Evolutionary conservation across 2,113 vertebrate species (phyloP), one percentile per base, ranked within the genome.

Genomic region (Osmerus mordax): DNA sequence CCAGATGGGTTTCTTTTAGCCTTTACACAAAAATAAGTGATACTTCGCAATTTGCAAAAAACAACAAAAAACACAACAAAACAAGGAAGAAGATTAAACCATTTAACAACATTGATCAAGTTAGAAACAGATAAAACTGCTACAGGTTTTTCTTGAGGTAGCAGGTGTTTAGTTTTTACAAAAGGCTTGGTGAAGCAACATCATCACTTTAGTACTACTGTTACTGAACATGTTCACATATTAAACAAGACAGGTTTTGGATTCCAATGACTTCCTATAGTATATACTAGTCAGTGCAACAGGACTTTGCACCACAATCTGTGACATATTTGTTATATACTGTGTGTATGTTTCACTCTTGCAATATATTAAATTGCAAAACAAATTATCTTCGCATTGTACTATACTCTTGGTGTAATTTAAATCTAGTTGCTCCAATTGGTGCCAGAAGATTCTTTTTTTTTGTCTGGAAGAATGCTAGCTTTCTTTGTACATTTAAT

Each of bases 111-210:
- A 68, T 28, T 25, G 32, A 29, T 19, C 3, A 41, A 41, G 63
- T 70, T 59, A 70, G 8, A 29, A 67, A 41, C 53, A 75, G 23
- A 56, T 19, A 12, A 2, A 65, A 63, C 60, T 54, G 70, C 73
- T 80, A 76, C 78, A 78, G 15, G 61, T 29, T 69, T 72, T 28
- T 47, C 41, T 47, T 72, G 79, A 80, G 73, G 77, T 78, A 84
- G 67, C 78, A 83, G 72, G 51, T 72, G 72, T 72, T 65, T 51
- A 66, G 63, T 61, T 62, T 36, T 66, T 73, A 32, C 41, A 76
- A 56, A 15, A 69, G 65, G 16, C 64, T 75, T 61, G 61, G 32
- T 13, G 59, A 14, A 65, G 11, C 59, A 14, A 70, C n/a, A 63
- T 52, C 28, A 72, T 67, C 11, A 51, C 16, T 16, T 56, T 4